Conservation (phyloP, 2,888 invertebrate species). For the Eupithecia inturbata region DNA sequence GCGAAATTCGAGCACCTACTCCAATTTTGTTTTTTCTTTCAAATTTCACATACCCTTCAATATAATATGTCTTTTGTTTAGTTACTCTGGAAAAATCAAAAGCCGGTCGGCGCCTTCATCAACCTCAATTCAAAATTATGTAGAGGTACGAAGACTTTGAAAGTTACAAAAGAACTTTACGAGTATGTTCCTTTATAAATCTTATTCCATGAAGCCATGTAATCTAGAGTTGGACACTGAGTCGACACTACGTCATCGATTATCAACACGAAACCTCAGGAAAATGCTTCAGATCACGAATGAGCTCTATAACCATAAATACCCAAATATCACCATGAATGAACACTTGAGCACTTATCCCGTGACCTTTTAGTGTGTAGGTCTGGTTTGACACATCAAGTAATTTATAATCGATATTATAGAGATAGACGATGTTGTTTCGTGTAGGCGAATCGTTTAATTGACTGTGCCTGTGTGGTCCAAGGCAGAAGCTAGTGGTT, state of each 20-base stretch:
- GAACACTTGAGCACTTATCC: conserved; percentile 19
- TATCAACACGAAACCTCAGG: neutral
- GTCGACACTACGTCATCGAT: neutral
- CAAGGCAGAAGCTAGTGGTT: conserved; percentile 34
- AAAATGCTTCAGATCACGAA: neutral
- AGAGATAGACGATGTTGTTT: conserved; percentile 49
- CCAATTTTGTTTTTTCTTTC: neutral
- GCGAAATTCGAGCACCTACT: neutral
- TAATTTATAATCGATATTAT: conserved; percentile 59
- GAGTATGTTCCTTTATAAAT: neutral
- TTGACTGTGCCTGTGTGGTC: conserved; percentile 52
- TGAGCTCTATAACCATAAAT: neutral
- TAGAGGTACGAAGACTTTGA: neutral
- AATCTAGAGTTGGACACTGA: neutral
- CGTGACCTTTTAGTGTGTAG: conserved; percentile 50
- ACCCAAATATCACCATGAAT: neutral
- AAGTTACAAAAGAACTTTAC: neutral
- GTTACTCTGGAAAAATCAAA: neutral
- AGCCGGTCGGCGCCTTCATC: neutral
- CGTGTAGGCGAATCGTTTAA: conserved; percentile 60
- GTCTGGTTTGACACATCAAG: conserved; percentile 59
- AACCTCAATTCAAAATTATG: neutral
- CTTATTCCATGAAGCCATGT: neutral
- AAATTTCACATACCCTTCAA: neutral
- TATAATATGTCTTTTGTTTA: too few species aligned